These are phyloP conservation scores for Ceratitis capitata DNA, from an alignment of 1,140 invertebrate genomes.

Conservation along the genomic window DNA sequence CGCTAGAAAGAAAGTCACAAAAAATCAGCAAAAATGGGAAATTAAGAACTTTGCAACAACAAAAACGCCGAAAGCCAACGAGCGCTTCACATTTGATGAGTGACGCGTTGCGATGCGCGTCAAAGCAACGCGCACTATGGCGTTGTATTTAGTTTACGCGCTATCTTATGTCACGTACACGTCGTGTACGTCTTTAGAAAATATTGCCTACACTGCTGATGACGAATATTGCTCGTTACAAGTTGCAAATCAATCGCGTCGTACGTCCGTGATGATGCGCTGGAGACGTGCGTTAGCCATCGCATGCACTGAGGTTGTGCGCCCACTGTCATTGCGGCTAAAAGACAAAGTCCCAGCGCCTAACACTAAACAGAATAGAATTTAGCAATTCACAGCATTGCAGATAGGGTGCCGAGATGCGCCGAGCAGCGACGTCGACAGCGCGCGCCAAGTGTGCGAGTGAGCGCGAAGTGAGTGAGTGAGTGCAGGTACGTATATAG, in stretches of 20 bases:
- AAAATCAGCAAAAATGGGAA: background rate
- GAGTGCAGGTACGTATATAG: background rate
- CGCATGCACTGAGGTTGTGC: slow-evolving; percentile 42
- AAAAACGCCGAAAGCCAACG: background rate
- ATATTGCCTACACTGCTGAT: slow-evolving; percentile 10
- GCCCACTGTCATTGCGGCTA: slow-evolving; percentile 29
- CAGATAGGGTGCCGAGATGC: background rate
- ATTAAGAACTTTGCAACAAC: background rate
- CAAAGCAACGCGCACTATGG: background rate
- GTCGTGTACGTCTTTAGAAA: background rate
- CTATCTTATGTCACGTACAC: background rate
- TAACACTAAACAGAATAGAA: background rate
- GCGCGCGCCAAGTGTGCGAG: background rate
- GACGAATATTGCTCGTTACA: background rate
- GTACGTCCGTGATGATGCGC: slow-evolving; percentile 37
- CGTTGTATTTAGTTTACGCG: background rate
- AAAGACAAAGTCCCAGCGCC: background rate
- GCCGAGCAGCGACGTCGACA: background rate
- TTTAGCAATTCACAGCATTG: background rate
- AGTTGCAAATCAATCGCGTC: slow-evolving; percentile 22
- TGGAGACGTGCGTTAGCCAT: slow-evolving; percentile 23
- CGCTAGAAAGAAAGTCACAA: slow-evolving; percentile 16
- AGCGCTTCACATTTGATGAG: background rate
- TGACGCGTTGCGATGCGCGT: background rate
- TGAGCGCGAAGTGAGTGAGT: slow-evolving; percentile 7